These are phyloP conservation scores for Lasioglossum malachurum DNA, from an alignment of 2,888 invertebrate species.

Conservation along the genomic window DNA sequence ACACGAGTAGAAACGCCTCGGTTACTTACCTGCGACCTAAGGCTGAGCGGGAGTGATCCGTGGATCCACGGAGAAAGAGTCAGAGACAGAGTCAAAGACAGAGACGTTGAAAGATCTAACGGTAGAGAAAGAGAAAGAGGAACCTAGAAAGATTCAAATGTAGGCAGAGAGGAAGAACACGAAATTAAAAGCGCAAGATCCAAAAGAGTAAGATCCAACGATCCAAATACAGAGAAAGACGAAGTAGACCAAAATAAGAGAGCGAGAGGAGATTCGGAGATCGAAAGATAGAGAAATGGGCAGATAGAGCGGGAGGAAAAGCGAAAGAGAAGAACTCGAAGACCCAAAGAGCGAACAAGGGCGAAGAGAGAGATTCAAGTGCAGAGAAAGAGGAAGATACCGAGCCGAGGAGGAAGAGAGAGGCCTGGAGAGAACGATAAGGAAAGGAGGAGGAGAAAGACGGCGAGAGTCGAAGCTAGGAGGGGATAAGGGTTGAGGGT, in stretches of 20 bases:
- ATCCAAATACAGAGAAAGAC: not conserved
- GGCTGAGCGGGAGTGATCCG: not conserved
- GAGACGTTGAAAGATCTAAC: not conserved
- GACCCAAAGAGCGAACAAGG: not conserved
- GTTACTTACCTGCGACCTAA: constrained; percentile 68
- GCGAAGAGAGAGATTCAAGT: not conserved
- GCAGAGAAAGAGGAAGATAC: not conserved
- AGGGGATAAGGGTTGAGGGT: constrained; percentile 71
- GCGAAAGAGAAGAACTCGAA: not conserved
- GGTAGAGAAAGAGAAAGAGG: not conserved
- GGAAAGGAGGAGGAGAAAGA: not conserved
- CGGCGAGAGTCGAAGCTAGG: not conserved
- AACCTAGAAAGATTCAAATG: not conserved
- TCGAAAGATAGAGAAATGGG: not conserved
- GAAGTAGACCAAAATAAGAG: too few relatives aligned
- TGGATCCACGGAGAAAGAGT: not conserved
- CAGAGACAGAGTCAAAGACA: not conserved
- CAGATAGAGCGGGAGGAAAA: too few relatives aligned
- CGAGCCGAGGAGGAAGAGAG: not conserved
- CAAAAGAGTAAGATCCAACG: not conserved
- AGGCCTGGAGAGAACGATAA: not conserved
- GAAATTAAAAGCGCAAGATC: too few relatives aligned
- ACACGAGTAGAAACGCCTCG: constrained; percentile 59
- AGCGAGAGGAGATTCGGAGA: not conserved
- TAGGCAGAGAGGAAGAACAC: not conserved